Evolutionary conservation across 2,888 invertebrate species (phyloP).

Genomic region (Morinoia aosen): DNA sequence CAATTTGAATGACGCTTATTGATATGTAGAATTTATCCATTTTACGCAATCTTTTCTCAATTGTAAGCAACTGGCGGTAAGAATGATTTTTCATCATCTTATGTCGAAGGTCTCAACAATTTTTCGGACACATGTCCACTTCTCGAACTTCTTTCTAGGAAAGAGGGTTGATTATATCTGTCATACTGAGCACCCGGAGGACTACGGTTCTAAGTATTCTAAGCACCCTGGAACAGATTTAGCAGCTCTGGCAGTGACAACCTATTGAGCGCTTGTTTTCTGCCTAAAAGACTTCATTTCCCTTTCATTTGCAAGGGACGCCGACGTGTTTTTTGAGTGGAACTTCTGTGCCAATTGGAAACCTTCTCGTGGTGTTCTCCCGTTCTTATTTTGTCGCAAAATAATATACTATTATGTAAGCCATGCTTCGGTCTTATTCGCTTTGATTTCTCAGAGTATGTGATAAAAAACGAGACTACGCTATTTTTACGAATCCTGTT

Average conservation of each 20-base stretch:
- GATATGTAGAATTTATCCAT: background rate
- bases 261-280: background rate
- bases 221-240: background rate
- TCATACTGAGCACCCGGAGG: background rate
- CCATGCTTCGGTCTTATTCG: background rate
- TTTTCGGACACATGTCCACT: background rate
- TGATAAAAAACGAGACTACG: background rate
- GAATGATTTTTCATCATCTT: too few relatives aligned
- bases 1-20: too few relatives aligned
- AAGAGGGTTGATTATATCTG: background rate
- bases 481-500: background rate
- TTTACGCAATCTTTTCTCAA: background rate
- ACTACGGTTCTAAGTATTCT: background rate
- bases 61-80: too few relatives aligned
- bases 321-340: background rate
- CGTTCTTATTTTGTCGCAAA: background rate
- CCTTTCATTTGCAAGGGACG: background rate
- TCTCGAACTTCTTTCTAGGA: background rate
- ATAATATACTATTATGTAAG: background rate
- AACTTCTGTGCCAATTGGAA: too few relatives aligned
- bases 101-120: too few relatives aligned
- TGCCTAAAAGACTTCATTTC: background rate
- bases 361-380: background rate
- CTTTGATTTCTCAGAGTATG: background rate
- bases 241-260: background rate